Evolutionary conservation across 2,113 vertebrate genomes (phyloP).

Genomic region (Antennarius striatus): DNA sequence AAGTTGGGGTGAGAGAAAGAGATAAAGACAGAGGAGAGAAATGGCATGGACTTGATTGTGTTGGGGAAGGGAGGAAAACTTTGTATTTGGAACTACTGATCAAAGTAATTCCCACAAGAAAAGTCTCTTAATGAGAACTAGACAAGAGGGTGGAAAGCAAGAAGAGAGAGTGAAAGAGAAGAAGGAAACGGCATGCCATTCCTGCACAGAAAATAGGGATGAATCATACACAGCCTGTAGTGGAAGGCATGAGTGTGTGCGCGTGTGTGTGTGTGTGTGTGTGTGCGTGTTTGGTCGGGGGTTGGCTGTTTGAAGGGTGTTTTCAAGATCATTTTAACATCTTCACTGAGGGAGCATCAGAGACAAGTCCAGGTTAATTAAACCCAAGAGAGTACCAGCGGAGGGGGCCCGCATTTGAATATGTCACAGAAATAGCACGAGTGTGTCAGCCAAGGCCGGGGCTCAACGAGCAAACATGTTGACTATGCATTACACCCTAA

Average conservation of each 20-base stretch:
- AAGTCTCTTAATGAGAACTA: constrained; percentile 72
- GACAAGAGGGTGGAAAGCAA: constrained; percentile 49
- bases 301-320: constrained; percentile 56
- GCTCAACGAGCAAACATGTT: constrained; percentile 72
- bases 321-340: constrained; percentile 75
- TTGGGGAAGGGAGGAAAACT: constrained; percentile 56
- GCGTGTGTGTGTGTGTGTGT: neutral
- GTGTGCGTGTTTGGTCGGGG: constrained; percentile 3
- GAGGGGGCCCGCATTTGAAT: constrained; percentile 71
- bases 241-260: constrained; percentile 38
- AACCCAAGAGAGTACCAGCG: constrained; percentile 72
- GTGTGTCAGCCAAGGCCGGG: constrained; percentile 62
- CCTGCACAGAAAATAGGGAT: constrained; percentile 48
- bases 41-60: constrained; percentile 56
- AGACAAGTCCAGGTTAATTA: constrained; percentile 83
- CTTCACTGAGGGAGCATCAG: constrained; percentile 74
- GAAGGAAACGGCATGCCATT: constrained; percentile 44
- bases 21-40: constrained; percentile 37
- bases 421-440: constrained; percentile 77
- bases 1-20: constrained; percentile 6
- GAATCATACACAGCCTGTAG: constrained; percentile 45
- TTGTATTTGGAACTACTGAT: constrained; percentile 75
- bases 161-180: constrained; percentile 50
- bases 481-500: constrained; percentile 67
- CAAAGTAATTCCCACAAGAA: constrained; percentile 73